phyloP scores from a whole-genome alignment of 2,888 invertebrate genomes.

The Punctoribates punctum region DNA sequence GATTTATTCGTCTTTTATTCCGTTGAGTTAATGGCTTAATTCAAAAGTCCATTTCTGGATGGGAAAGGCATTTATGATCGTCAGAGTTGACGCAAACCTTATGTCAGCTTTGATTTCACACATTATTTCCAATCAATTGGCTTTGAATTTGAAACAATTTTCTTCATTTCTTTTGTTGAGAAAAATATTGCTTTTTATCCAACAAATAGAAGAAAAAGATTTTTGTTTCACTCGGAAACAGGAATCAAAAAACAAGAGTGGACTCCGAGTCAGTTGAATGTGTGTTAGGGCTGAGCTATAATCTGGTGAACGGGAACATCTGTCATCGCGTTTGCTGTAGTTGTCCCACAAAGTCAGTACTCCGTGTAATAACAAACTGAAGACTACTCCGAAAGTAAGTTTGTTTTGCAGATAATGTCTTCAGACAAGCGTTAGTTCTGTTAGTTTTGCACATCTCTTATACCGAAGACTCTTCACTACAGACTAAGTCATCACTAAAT shows the following conservation, averaged over 20 bases:
- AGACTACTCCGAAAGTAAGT: constrained; percentile 21
- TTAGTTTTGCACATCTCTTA: neutral
- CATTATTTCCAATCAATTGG: constrained; percentile 26
- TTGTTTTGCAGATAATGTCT: constrained; percentile 24
- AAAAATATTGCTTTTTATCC: neutral
- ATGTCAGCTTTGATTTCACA: constrained; percentile 11
- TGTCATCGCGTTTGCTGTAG: constrained; percentile 6
- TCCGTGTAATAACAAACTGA: constrained; percentile 35
- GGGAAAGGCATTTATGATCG: neutral
- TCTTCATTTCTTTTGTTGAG: neutral
- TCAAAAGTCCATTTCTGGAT: neutral
- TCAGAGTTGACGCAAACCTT: neutral
- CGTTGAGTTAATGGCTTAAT: neutral
- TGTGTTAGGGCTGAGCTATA: neutral
- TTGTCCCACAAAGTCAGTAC: constrained; percentile 34
- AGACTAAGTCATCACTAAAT: constrained; percentile 25
- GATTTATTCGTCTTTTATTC: neutral
- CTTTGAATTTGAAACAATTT: constrained; percentile 8
- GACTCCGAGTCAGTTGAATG: neutral
- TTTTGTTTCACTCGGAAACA: neutral
- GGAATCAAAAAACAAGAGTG: neutral
- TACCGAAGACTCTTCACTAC: neutral
- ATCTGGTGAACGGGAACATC: constrained; percentile 30
- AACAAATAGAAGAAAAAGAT: neutral
- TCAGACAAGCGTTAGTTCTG: constrained; percentile 28